Conservation (phyloP, 2,797 vertebrate species). For the Coreius guichenoti region DNA sequence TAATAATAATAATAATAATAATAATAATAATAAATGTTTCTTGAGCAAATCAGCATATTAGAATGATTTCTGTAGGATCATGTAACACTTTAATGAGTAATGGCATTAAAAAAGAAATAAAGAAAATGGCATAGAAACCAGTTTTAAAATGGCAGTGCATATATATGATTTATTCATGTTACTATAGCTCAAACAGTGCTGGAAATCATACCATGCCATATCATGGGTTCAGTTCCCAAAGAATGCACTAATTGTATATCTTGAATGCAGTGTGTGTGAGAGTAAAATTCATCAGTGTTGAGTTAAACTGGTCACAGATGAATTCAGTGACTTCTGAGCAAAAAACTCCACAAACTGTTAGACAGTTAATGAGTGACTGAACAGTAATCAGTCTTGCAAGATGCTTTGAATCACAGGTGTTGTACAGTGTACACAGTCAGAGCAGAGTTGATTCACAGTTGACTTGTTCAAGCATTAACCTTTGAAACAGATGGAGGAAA, state of each 20-base stretch:
- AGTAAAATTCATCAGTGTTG: neutral
- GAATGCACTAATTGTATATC: neutral
- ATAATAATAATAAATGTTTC: neutral
- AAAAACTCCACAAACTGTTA: neutral
- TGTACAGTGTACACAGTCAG: neutral
- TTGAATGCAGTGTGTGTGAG: neutral
- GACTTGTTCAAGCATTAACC: constrained; percentile 22
- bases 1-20: no score
- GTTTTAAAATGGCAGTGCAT: neutral
- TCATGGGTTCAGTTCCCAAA: neutral
- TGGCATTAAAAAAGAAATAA: neutral
- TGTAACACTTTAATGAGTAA: neutral
- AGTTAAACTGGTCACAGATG: neutral
- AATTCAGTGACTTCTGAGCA: neutral
- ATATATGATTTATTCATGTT: neutral
- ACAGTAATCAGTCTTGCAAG: neutral
- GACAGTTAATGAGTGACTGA: constrained; percentile 7
- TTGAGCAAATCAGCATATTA: neutral
- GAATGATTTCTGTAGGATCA: neutral
- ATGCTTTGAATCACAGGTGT: constrained; percentile 30
- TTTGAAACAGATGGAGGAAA: constrained; percentile 38
- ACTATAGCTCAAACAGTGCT: neutral
- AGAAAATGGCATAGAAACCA: no score
- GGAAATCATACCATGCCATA: neutral
- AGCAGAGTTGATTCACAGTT: constrained; percentile 17